Base-by-base conservation (phyloP, 2,113 vertebrate genomes). In the Nesoenas mayeri region DNA sequence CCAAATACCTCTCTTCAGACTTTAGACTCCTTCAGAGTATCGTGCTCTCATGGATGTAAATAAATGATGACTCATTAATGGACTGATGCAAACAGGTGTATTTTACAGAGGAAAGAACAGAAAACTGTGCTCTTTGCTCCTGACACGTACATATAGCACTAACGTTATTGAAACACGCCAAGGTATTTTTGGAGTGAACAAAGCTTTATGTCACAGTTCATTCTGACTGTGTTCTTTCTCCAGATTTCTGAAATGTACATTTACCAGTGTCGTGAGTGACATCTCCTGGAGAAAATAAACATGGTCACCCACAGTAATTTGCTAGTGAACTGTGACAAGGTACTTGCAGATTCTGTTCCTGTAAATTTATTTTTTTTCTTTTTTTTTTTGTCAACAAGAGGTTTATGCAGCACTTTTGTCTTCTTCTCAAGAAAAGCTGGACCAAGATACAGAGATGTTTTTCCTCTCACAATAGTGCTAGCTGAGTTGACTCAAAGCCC, bases 201-300 rank as follows among this genome's bases (percentile, higher is more conserved):
- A 73, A 93, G 24, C 25, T 92, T 94, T 86, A 51, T 15, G 38
- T 73, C 38, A 38, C 29, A 28, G 14, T 91, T 83, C 13, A 44
- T 91, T 83, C 70, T 69, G 40, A 40, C 53, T 83, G 4, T 38
- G n/a, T 77, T 88, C 72, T 93, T 87, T 48, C 25, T 54, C 53
- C 44, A 89, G 71, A 94, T 12, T 92, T 92, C 20, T 74, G 62
- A 92, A 96, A 85, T 57, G 10, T 65, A 42, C 56, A 22, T 87
- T 96, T 92, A 48, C 14, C 19, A 75, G 18, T 87, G 79, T 91
- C 77, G 89, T 61, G 80, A 92, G 90, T 97, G 96, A 97, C 95
- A 97, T 84, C 96, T 97, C 75, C 93, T 88, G 91, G 94, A 96
- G 87, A 95, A 93, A 91, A 26, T 36, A 91, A 95, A 97, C 57